Evolutionary conservation across 2,113 vertebrate genomes (phyloP).

Genomic region (Cichladusa arquata): DNA sequence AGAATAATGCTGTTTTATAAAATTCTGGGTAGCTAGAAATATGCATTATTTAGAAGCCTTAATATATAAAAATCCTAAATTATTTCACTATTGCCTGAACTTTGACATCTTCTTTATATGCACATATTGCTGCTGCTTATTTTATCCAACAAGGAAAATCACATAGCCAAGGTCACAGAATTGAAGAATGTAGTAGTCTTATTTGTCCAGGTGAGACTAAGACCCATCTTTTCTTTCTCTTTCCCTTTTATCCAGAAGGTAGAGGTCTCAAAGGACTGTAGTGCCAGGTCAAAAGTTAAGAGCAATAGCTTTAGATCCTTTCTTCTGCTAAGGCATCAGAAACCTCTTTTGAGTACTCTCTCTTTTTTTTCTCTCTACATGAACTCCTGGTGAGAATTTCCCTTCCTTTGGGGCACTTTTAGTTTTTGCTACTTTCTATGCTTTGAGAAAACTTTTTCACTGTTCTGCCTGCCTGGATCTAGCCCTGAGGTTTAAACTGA

Average conservation of each 20-base stretch:
- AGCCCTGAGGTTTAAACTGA: background rate
- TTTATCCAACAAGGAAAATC: background rate
- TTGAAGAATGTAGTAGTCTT: background rate
- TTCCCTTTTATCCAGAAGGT: background rate
- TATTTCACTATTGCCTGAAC: background rate
- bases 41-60: background rate
- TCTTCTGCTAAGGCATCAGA: slow-evolving; percentile 1
- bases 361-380: background rate
- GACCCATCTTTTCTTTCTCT: background rate
- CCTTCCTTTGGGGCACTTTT: background rate
- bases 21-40: background rate
- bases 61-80: background rate
- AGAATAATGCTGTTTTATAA: background rate
- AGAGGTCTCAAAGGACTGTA: background rate
- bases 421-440: background rate
- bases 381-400: background rate
- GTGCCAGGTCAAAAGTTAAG: slow-evolving; percentile 23
- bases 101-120: background rate
- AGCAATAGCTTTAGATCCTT: background rate
- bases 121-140: background rate
- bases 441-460: background rate
- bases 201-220: background rate
- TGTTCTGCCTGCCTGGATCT: background rate
- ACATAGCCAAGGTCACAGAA: background rate
- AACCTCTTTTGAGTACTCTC: background rate